phyloP scores from a whole-genome alignment of 2,797 vertebrate species.

The Diplodus puntazzo region DNA sequence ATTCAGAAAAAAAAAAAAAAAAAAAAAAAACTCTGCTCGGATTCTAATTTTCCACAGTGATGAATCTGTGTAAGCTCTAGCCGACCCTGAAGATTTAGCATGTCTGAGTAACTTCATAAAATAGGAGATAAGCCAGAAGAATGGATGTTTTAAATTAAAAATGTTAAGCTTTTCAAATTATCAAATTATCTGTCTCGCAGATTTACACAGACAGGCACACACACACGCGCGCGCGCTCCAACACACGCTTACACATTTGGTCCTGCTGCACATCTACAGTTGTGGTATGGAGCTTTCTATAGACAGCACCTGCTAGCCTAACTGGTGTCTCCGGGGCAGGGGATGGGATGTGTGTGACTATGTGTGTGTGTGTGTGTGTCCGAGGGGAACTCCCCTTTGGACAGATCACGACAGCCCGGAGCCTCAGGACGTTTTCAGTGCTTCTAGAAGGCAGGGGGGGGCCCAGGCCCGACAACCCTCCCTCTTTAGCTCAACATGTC shows the following conservation, averaged over 20 bases:
- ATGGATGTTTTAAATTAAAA: constrained; percentile 38
- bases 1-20: constrained; percentile 25
- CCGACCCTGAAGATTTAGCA: constrained; percentile 46
- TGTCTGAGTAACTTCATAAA: constrained; percentile 45
- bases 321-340: constrained; percentile 59
- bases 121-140: constrained; percentile 43
- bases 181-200: constrained; percentile 51
- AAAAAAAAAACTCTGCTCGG: constrained; percentile 11
- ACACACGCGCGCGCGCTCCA: constrained; percentile 17
- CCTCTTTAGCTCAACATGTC: constrained; percentile 80
- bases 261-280: constrained; percentile 69
- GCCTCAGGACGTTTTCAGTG: constrained; percentile 62
- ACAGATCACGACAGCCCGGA: constrained; percentile 57
- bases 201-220: constrained; percentile 39
- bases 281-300: constrained; percentile 83
- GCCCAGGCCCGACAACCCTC: constrained; percentile 55
- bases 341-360: constrained; percentile 48
- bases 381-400: constrained; percentile 70
- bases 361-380: constrained; percentile 33
- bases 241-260: constrained; percentile 55
- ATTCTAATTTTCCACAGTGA: constrained; percentile 53
- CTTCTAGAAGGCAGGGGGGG: too few relatives aligned
- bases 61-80: constrained; percentile 34
- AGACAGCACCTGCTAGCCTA: constrained; percentile 85
- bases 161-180: constrained; percentile 40